Evolutionary conservation across 2,113 vertebrate species (phyloP), one percentile per base, ranked within the genome.

Genomic region (Scatophagus argus): DNA sequence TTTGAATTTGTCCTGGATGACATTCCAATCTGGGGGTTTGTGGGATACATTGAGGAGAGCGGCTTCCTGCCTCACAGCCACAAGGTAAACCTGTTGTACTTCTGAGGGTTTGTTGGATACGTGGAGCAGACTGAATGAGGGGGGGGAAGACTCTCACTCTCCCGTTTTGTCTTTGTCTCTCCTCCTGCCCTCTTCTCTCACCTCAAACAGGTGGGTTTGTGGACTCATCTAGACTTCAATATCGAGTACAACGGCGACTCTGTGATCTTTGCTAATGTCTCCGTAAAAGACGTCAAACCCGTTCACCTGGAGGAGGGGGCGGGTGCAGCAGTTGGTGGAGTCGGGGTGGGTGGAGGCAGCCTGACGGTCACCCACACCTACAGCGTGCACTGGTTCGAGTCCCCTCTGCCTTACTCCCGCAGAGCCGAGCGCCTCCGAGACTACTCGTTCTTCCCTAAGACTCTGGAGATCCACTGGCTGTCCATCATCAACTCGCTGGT

Each of bases 401-500:
- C 95, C 27, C 46, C 85, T 3, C 88, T 96, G 31, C 62, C 94
- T 19, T 77, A 93, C n/a, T 78, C 94, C 2, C 93, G 83, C 4
- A 93, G 96, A 39, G 95, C 94, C 0, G 97, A 97, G 65, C 93
- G 96, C 8, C 94, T 95, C 27, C 82, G 95, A 11, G 97, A 97
- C 76, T 94, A 94, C 44, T 95, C 95, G 0, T 97, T 97, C 89
- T 97, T 97, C 85, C 97, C 97, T 8, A 96, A 96, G 86, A 97
- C 97, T 0, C 88, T 97, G 86, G 97, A 98, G 93, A 97, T 98
- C 88, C 97, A 98, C 81, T 97, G 97, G 97, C 90, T 98, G 75
- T 97, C 97, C 68, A 96, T 98, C 87, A 97, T 98, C 29, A 98
- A 98, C 91, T 97, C 96, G 1, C 95, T 97, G 94, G 97, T 97